These are phyloP conservation scores for Oryzias woworae DNA, from an alignment of 2,113 vertebrate genomes.

Conservation along the genomic window DNA sequence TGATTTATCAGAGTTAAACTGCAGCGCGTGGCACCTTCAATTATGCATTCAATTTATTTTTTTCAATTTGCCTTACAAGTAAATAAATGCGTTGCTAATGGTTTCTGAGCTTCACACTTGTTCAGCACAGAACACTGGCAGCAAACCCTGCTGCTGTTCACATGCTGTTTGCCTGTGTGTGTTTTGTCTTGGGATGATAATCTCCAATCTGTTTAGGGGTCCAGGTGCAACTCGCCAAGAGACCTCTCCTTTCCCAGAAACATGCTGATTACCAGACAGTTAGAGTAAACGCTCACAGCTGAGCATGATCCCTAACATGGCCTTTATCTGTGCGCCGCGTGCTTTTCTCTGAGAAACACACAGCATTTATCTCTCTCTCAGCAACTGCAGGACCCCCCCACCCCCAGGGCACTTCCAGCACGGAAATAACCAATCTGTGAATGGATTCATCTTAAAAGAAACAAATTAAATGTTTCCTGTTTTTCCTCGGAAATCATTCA, in stretches of 20 bases:
- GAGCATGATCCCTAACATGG: slow-evolving; percentile 43
- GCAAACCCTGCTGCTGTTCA: too few relatives aligned
- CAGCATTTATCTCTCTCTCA: slow-evolving; percentile 55
- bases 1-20: slow-evolving; percentile 44
- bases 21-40: slow-evolving; percentile 18
- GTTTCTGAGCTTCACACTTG: background rate
- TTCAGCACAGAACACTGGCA: background rate
- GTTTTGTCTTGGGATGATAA: too few relatives aligned
- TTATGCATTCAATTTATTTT: slow-evolving; percentile 29
- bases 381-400: slow-evolving; percentile 11
- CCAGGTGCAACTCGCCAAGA: slow-evolving; percentile 59
- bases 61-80: background rate
- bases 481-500: background rate
- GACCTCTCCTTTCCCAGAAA: slow-evolving; percentile 33
- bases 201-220: slow-evolving; percentile 16
- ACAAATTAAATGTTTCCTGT: background rate
- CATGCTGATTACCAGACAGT: slow-evolving; percentile 62
- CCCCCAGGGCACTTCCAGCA: slow-evolving; percentile 26
- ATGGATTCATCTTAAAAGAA: slow-evolving; percentile 19
- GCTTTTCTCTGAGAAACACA: slow-evolving; percentile 26
- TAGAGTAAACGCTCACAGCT: slow-evolving; percentile 67
- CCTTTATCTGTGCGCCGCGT: slow-evolving; percentile 42
- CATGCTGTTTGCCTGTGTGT: too few relatives aligned
- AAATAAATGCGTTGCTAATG: slow-evolving; percentile 14
- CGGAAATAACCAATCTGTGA: slow-evolving; percentile 43